phyloP scores from a whole-genome alignment of 1,140 invertebrate species.

The Rhynchophorus ferrugineus region DNA sequence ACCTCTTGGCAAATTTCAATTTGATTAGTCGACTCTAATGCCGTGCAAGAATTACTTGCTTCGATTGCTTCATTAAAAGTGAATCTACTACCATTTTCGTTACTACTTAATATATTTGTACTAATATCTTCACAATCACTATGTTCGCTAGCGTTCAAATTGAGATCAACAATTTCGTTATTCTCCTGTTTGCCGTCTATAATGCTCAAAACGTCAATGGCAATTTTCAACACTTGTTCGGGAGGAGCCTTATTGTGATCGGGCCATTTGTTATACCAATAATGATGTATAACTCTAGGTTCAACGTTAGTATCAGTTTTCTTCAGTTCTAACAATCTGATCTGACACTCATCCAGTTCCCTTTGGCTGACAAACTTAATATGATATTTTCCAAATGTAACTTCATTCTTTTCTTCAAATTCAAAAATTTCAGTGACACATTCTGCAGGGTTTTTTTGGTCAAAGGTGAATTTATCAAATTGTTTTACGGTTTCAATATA shows the following conservation, averaged over 20 bases:
- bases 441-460: constrained; percentile 18
- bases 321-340: constrained; percentile 30
- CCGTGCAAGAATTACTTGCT: no score
- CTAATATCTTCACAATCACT: no score
- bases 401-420: constrained; percentile 35
- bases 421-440: constrained; percentile 32
- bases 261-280: constrained; percentile 64
- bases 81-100: no score
- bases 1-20: no score
- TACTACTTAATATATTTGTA: no score
- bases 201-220: constrained; percentile 48
- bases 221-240: constrained; percentile 48
- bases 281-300: constrained; percentile 41
- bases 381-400: constrained; percentile 31
- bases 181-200: constrained; percentile 27
- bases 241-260: constrained; percentile 47
- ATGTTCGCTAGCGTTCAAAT: no score
- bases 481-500: constrained; percentile 32
- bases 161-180: no score
- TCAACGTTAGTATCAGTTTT: constrained; percentile 23
- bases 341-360: constrained; percentile 31
- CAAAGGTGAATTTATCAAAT: constrained; percentile 36
- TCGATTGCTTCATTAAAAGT: no score
- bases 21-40: no score
- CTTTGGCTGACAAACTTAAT: constrained; percentile 31